A percentile compares a stretch with the other conserved stretches of the same genome.
These are phyloP conservation scores for Caenorhabditis wallacei DNA, from an alignment of 2,888 invertebrate genomes.

Conservation along the genomic window DNA sequence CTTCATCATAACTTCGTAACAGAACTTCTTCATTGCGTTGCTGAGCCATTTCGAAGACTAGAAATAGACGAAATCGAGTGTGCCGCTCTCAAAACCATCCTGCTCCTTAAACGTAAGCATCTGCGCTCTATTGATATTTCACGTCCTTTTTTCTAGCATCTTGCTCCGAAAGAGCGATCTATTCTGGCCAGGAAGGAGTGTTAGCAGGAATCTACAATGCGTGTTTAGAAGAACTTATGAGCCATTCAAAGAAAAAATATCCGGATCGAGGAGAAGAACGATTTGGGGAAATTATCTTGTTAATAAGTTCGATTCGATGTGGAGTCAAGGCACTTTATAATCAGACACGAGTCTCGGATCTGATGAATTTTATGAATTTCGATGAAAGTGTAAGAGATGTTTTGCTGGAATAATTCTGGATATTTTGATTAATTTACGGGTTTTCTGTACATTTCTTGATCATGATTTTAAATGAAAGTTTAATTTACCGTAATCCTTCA, in stretches of 20 bases:
- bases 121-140: too few relatives aligned
- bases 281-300: conserved; percentile 63
- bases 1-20: conserved; percentile 62
- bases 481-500: too few relatives aligned
- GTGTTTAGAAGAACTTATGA: conserved; percentile 53
- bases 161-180: conserved; percentile 26
- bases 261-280: conserved; percentile 56
- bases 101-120: conserved; percentile 13
- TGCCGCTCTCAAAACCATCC: conserved; percentile 55
- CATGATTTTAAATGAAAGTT: not conserved
- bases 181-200: conserved; percentile 31
- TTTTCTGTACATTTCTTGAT: not conserved
- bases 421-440: not conserved
- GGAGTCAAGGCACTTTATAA: conserved; percentile 60
- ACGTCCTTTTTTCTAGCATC: conserved; percentile 31
- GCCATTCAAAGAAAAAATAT: conserved; percentile 37
- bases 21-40: conserved; percentile 44
- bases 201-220: conserved; percentile 31
- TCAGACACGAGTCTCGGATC: conserved; percentile 61
- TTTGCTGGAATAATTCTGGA: conserved; percentile 11
- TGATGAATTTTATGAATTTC: conserved; percentile 69
- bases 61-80: conserved; percentile 52
- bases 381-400: conserved; percentile 64
- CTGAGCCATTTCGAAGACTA: conserved; percentile 42
- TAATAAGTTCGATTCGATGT: conserved; percentile 61